Percentiles rank a stretch among this genome's conserved stretches.
phyloP scores from a whole-genome alignment of 2,888 invertebrate species.

The Apotomis betuletana region DNA sequence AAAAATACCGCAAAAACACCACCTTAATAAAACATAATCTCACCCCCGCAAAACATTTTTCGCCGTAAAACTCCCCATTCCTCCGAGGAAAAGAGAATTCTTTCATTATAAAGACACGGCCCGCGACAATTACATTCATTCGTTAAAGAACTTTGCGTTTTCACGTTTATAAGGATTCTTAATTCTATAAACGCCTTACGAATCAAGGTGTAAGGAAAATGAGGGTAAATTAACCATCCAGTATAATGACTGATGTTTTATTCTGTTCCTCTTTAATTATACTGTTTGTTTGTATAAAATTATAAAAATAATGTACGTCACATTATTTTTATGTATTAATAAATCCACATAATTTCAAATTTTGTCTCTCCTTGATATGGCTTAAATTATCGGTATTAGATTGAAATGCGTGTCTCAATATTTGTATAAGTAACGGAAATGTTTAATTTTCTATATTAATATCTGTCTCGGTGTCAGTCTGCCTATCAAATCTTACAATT shows the following conservation, averaged over 20 bases:
- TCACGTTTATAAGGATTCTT: slow-evolving; percentile 16
- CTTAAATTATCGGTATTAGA: too few species aligned
- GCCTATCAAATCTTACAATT: too few species aligned
- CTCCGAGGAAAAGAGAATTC: slow-evolving; percentile 23
- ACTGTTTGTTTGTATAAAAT: too few species aligned
- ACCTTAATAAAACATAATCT: slow-evolving; percentile 25
- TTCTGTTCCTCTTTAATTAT: background rate
- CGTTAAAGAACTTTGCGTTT: slow-evolving; percentile 12
- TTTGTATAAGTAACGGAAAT: too few species aligned
- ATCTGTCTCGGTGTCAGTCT: too few species aligned
- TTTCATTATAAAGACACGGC: slow-evolving; percentile 30
- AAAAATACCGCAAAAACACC: slow-evolving; percentile 11
- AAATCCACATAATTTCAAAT: too few species aligned
- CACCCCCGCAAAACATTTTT: slow-evolving; percentile 18
- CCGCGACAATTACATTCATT: slow-evolving; percentile 32
- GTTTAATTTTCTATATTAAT: too few species aligned
- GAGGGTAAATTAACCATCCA: background rate
- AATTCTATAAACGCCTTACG: slow-evolving; percentile 24
- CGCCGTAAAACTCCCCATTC: slow-evolving; percentile 9
- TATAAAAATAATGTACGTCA: too few species aligned
- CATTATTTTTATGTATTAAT: too few species aligned
- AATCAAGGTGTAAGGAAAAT: slow-evolving; percentile 10
- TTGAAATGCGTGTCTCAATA: too few species aligned
- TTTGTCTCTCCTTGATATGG: too few species aligned
- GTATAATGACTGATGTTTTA: background rate